Evolutionary conservation across 2,797 vertebrate species (phyloP), one percentile per base, ranked within the genome.

Genomic region (Momotus momota): DNA sequence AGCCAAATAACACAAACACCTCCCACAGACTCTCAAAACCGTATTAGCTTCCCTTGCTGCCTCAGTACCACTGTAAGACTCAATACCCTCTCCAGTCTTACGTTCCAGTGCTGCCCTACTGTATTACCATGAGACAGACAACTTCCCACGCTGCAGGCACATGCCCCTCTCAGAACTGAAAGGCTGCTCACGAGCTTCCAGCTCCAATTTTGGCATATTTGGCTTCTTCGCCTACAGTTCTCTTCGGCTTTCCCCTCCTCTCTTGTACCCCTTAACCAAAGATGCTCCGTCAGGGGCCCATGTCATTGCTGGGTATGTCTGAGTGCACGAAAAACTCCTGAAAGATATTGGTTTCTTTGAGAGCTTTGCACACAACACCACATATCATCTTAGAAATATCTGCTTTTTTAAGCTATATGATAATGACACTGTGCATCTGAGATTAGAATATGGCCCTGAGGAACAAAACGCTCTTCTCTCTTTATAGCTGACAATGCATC

Each of bases 341-440:
- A 86, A 94, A 64, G 72, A 49, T 94, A 33, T 9, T 38, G 58
- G 66, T 52, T 95, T 84, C 51, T 81, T 45, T n/a, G 72, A 70
- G 80, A 73, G 54, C 51, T 22, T 80, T 41, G 45, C 93, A 86
- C 66, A 88, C 51, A 62, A 75, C 60, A 75, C 80, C 23, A 49
- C 77, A 12, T 94, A 90, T 81, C 84, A 92, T 77, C 90, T 84
- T 75, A 38, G 88, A 80, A 93, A 95, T 94, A 94, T 96, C 96
- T 96, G 95, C 91, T 95, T 95, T 95, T 94, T 95, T 90, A 96
- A 97, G 96, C 95, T 97, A 65, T 96, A 97, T 94, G 96, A 88
- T 94, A 96, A 97, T 97, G 93, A 84, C 3, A 14, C 87, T 88
- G 88, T 73, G 91, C 45, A 95, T 93, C 81, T 62, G 94, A 95